Percentiles rank a stretch among this genome's conserved stretches.
phyloP scores from a whole-genome alignment of 2,888 invertebrate species.

The Eudasyphora cyanicolor region DNA sequence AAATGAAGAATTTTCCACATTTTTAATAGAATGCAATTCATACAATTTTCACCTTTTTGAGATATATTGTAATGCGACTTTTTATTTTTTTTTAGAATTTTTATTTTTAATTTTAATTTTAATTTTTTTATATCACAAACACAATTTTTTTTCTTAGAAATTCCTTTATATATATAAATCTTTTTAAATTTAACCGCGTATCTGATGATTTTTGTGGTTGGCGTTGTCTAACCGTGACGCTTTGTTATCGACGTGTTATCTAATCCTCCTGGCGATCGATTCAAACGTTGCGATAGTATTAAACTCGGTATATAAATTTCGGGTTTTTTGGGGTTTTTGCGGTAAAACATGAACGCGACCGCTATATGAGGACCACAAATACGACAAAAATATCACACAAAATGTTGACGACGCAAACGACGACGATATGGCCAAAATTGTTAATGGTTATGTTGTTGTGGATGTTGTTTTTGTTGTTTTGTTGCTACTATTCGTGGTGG shows the following conservation, averaged over 20 bases:
- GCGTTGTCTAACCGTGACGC: not conserved
- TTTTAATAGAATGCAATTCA: too few species aligned
- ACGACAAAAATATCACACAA: slow-evolving; percentile 43
- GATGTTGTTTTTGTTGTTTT: slow-evolving; percentile 22
- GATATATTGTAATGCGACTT: too few species aligned
- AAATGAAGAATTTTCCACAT: not conserved
- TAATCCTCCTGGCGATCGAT: slow-evolving; percentile 76
- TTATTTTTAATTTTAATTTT: not conserved
- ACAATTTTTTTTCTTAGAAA: slow-evolving; percentile 22
- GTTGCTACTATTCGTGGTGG: too few species aligned
- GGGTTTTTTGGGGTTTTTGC: slow-evolving; percentile 75
- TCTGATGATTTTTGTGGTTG: not conserved
- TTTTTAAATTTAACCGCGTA: not conserved
- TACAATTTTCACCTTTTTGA: not conserved
- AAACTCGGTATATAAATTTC: slow-evolving; percentile 72
- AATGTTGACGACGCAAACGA: slow-evolving; percentile 67
- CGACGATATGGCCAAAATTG: slow-evolving; percentile 62
- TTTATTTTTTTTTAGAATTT: not conserved
- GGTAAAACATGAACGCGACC: slow-evolving; percentile 80
- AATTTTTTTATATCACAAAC: slow-evolving; percentile 28
- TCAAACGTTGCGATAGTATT: slow-evolving; percentile 80
- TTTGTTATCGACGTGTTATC: not conserved
- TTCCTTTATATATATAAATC: too few species aligned
- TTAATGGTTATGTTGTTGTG: slow-evolving; percentile 62
- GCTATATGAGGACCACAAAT: slow-evolving; percentile 75